These are phyloP conservation scores for Sardinella longiceps DNA, from an alignment of 2,797 vertebrate genomes.

Conservation along the genomic window DNA sequence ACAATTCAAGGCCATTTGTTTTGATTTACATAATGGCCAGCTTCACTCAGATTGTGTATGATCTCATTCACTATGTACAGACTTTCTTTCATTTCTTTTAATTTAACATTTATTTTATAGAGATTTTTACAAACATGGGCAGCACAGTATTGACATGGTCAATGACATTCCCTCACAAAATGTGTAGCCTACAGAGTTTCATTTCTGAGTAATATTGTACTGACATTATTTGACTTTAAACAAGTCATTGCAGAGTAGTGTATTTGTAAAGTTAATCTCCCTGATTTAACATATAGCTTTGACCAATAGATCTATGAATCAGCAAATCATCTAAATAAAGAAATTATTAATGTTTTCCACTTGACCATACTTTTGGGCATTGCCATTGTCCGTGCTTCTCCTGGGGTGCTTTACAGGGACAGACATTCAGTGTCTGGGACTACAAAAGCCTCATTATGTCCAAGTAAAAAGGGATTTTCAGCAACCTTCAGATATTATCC, in stretches of 20 bases:
- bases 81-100: no score
- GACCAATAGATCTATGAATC: not conserved
- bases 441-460: slow-evolving; percentile 58
- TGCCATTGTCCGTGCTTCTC: not conserved
- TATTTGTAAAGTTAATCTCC: no score
- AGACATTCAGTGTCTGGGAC: not conserved
- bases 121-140: no score
- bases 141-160: not conserved
- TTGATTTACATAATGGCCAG: not conserved
- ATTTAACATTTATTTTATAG: no score
- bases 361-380: not conserved
- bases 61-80: not conserved
- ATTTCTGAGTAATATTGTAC: no score
- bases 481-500: slow-evolving; percentile 51
- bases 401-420: not conserved
- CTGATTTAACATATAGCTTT: no score
- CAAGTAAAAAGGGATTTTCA: slow-evolving; percentile 55
- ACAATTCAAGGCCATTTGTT: not conserved
- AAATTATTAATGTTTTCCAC: no score
- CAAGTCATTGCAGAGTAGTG: no score
- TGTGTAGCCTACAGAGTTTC: not conserved
- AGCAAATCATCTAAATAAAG: not conserved
- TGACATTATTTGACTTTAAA: no score
- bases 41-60: not conserved
- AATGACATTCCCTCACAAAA: not conserved